phyloP scores from a whole-genome alignment of 2,113 vertebrate genomes.

The Serinus canaria region DNA sequence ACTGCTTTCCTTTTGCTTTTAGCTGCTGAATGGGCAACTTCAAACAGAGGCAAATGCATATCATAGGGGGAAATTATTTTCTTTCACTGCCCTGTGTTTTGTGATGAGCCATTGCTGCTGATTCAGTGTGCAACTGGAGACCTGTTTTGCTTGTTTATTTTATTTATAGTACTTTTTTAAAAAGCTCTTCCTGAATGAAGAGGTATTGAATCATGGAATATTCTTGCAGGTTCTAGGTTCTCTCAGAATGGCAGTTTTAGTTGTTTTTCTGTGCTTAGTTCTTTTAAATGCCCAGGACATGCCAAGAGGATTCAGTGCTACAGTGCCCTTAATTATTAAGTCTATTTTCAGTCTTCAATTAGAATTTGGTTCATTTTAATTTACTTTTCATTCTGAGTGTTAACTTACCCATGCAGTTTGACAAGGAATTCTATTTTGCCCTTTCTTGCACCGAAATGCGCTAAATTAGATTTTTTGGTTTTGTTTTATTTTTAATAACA shows the following conservation, averaged over 20 bases:
- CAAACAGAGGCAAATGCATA: conserved; percentile 47
- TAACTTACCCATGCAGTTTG: not conserved
- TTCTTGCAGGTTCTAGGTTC: conserved; percentile 2
- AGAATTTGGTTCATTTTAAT: not conserved
- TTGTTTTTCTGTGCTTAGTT: not conserved
- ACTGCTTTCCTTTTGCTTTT: conserved; percentile 68
- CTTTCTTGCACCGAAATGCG: not conserved
- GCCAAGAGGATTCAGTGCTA: not conserved
- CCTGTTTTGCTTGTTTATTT: conserved; percentile 1
- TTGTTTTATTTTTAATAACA: not conserved
- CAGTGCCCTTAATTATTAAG: not conserved
- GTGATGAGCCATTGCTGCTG: conserved; percentile 14
- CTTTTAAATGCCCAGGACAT: not conserved
- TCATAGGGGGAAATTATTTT: conserved; percentile 60
- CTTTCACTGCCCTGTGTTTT: conserved; percentile 36
- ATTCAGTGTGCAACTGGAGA: not conserved
- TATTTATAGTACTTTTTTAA: not conserved
- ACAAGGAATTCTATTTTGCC: not conserved
- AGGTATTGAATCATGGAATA: not conserved
- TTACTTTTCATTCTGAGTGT: not conserved
- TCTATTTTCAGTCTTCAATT: not conserved
- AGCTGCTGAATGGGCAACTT: conserved; percentile 71
- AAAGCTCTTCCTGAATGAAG: not conserved
- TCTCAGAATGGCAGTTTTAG: not conserved
- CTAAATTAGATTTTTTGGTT: not conserved